Conservation (phyloP, 2,113 vertebrate genomes). For the Menura novaehollandiae region DNA sequence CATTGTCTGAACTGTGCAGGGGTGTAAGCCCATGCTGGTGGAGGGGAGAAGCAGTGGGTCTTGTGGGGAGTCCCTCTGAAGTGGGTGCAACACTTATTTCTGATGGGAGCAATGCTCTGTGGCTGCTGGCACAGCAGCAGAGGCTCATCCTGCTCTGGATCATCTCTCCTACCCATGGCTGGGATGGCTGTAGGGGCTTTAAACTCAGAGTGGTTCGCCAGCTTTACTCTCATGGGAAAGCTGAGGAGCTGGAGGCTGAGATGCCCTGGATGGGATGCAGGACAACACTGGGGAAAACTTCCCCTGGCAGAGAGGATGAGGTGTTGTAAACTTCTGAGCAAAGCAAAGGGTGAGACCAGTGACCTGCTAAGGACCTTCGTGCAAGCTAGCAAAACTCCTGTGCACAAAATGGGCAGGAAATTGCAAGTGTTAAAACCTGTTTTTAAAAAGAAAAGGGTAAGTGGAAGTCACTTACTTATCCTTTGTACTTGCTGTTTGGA, state of each 20-base stretch:
- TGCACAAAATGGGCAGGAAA: background rate
- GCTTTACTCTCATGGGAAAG: background rate
- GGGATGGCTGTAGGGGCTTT: background rate
- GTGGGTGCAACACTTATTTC: rapidly evolving
- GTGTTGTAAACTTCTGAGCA: background rate
- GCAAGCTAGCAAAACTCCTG: background rate
- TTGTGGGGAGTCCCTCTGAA: background rate
- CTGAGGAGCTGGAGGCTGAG: background rate
- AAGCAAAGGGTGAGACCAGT: background rate
- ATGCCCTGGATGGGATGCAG: background rate
- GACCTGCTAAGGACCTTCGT: background rate
- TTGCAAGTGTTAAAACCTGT: background rate
- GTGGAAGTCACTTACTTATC: background rate
- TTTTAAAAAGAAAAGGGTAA: background rate
- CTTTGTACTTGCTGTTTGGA: background rate
- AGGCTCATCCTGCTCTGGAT: background rate
- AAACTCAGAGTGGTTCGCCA: background rate
- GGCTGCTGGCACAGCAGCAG: background rate
- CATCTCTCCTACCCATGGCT: background rate
- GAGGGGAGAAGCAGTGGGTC: background rate
- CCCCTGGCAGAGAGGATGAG: background rate
- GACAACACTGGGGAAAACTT: background rate
- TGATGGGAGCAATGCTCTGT: background rate
- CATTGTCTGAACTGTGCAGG: background rate
- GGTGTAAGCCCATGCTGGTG: rapidly evolving